Conservation (phyloP, 2,113 vertebrate genomes). For the Epinephelus cyanopodus region DNA sequence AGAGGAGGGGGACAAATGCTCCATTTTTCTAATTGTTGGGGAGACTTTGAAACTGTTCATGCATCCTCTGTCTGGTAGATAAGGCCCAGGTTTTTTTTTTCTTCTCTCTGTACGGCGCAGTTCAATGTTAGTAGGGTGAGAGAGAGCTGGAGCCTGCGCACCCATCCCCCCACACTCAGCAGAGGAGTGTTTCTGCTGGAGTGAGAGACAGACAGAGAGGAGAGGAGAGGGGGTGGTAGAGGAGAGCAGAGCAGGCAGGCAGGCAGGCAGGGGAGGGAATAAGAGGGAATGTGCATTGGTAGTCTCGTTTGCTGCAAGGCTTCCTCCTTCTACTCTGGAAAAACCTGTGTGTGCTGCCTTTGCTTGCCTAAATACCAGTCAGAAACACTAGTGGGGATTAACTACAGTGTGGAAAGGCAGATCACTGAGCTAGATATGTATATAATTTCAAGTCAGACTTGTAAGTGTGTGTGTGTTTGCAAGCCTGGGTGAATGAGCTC, state of each 20-base stretch:
- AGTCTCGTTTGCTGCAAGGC: constrained; percentile 82
- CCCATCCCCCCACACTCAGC: constrained; percentile 87
- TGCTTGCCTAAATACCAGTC: constrained; percentile 47
- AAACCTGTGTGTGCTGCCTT: constrained; percentile 67
- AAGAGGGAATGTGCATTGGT: constrained; percentile 82
- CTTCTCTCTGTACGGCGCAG: constrained; percentile 52
- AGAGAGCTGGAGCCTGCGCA: constrained; percentile 73
- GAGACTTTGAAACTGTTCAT: constrained; percentile 73
- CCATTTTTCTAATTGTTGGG: constrained; percentile 54
- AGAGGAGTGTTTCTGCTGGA: constrained; percentile 85
- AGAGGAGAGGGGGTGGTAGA: constrained; percentile 76
- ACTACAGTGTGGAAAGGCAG: neutral
- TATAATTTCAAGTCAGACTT: neutral
- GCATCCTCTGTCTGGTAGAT: constrained; percentile 69
- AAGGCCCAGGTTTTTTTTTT: constrained; percentile 46
- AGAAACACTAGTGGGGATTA: constrained; percentile 39
- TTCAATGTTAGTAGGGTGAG: constrained; percentile 76
- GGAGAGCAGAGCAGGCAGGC: constrained; percentile 55
- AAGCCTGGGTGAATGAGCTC: neutral
- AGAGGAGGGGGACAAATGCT: constrained; percentile 17
- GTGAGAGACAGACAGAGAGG: constrained; percentile 80
- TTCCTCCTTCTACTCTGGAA: constrained; percentile 78
- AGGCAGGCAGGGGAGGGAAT: constrained; percentile 75
- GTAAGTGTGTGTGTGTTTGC: neutral
- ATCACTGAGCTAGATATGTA: neutral